Conservation (phyloP, 2,113 vertebrate genomes). For the Gasterosteus aculeatus region DNA sequence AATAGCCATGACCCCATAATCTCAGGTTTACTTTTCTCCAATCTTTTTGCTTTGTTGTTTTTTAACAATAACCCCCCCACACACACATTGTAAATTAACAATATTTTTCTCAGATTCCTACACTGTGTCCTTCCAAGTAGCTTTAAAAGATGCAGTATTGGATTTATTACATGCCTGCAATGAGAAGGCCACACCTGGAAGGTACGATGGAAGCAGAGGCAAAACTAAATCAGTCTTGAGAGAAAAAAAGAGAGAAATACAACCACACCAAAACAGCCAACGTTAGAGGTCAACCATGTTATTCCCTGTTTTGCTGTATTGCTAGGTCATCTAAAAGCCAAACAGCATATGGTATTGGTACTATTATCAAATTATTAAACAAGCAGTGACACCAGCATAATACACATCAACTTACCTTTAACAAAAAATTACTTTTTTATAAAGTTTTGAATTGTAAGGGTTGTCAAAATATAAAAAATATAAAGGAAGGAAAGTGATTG, state of each 20-base stretch:
- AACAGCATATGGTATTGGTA: too few species aligned
- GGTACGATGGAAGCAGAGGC: slow-evolving; percentile 43
- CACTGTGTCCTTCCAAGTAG: neutral
- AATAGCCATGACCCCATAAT: slow-evolving; percentile 29
- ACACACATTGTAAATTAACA: slow-evolving; percentile 19
- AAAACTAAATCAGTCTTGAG: slow-evolving; percentile 53
- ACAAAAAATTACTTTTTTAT: neutral
- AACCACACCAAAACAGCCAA: neutral
- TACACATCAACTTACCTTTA: neutral
- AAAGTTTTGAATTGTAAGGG: neutral
- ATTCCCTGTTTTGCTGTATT: neutral
- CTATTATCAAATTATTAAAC: neutral
- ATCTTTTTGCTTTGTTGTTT: neutral
- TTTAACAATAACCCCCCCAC: slow-evolving; percentile 1
- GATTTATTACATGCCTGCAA: slow-evolving; percentile 36
- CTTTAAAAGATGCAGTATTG: neutral
- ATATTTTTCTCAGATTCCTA: slow-evolving; percentile 23
- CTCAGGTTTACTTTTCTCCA: slow-evolving; percentile 16
- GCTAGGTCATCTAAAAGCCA: neutral
- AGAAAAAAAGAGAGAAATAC: slow-evolving; percentile 35
- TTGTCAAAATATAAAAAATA: neutral
- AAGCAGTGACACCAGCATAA: neutral
- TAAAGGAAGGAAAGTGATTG: neutral
- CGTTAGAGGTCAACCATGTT: neutral
- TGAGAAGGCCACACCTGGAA: slow-evolving; percentile 42